A percentile compares a stretch with the other conserved stretches of the same genome.
Evolutionary conservation across 2,888 invertebrate species (phyloP).

Genomic region (Coleophora flavipennella): DNA sequence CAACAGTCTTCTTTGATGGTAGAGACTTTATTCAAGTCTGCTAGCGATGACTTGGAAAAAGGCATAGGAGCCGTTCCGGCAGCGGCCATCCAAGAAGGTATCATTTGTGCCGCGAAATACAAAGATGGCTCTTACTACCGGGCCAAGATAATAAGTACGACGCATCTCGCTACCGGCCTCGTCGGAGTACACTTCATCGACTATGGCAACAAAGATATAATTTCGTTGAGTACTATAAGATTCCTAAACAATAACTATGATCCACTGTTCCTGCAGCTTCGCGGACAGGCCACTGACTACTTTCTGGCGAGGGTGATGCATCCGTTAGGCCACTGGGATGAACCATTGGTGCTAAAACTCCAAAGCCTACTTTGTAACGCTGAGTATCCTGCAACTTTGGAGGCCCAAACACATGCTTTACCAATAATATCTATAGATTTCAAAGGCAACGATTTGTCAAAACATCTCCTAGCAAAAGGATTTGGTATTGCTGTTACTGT

Average conservation of each 20-base stretch:
- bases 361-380: constrained; percentile 56
- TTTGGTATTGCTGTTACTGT: constrained; percentile 58
- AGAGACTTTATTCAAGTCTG: constrained; percentile 61
- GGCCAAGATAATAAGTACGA: constrained; percentile 70
- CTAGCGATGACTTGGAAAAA: constrained; percentile 53
- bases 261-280: constrained; percentile 59
- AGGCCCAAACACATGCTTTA: constrained; percentile 44
- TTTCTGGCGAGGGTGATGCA: constrained; percentile 72
- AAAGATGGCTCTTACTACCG: constrained; percentile 78
- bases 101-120: constrained; percentile 78
- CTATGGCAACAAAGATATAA: constrained; percentile 76
- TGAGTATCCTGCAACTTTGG: constrained; percentile 47
- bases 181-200: constrained; percentile 80
- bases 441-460: constrained; percentile 61
- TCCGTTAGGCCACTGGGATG: constrained; percentile 68
- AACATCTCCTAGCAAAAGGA: constrained; percentile 53
- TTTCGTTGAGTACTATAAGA: constrained; percentile 74
- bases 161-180: constrained; percentile 58
- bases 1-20: constrained; percentile 69
- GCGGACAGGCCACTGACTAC: constrained; percentile 74
- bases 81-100: constrained; percentile 63
- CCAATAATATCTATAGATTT: constrained; percentile 61
- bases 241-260: constrained; percentile 66
- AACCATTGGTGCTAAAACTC: constrained; percentile 47
- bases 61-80: constrained; percentile 58